Evolutionary conservation across 2,113 vertebrate species (phyloP), one percentile per base, ranked within the genome.

Genomic region (Leptodactylus fuscus): DNA sequence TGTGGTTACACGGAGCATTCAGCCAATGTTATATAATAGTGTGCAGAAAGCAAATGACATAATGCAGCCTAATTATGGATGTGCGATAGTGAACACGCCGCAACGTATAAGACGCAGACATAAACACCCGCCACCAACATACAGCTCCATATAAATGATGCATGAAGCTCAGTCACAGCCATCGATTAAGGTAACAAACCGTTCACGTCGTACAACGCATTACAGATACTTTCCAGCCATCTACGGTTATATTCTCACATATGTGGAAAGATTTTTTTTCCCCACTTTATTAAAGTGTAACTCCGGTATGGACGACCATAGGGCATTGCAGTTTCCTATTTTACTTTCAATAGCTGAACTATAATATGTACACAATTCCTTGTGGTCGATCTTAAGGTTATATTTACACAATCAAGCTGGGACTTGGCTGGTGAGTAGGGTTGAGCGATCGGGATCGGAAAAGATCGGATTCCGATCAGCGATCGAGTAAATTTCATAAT

Each of bases 111-210:
- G 12, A 51, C 32, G 5, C 5, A 51, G 51, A 76, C 32, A 15
- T 84, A 58, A 67, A 51, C 44, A 69, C 74, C 18, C 51, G 29
- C 62, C 76, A 69, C 27, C 46, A 67, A 38, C 58, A 53, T 16
- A 27, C 49, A 58, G 49, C 75, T 6, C 75, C n/a, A 22, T 20
- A 55, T 34, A 81, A 69, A 49, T 36, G 41, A 81, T 67, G 55
- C 71, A 75, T 46, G 38, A 51, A 49, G 44, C 24, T 27, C n/a
- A 0, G 71, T 16, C 65, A 38, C 34, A 69, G 20, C 7, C 34
- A 69, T 69, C 65, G 65, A 69, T 69, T 69, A 36, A 69, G 65
- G 34, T 38, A 69, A 69, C 65, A 69, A 69, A 69, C 18, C 65
- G 65, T 2, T 69, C 34, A 38, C 65, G 10, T 22, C 12, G 32